A percentile compares a stretch with the other conserved stretches of the same genome.
Conservation (phyloP, 2,113 vertebrate genomes). For the Amphiprion percula region DNA sequence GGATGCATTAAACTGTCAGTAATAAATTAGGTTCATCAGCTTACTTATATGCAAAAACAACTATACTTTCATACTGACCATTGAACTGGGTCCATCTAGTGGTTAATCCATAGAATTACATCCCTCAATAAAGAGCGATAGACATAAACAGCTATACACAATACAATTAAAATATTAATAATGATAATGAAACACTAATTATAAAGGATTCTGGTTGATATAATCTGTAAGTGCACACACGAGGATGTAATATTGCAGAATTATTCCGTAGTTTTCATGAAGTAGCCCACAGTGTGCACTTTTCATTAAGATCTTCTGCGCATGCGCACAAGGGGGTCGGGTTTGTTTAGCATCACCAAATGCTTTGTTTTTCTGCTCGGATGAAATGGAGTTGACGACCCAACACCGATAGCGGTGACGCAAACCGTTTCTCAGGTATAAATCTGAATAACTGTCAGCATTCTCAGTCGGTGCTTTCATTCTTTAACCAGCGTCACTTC, state of each 20-base stretch:
- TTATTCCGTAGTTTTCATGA: neutral
- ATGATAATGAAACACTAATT: neutral
- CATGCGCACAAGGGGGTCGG: slow-evolving; percentile 37
- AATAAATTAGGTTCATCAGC: neutral
- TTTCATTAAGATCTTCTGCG: slow-evolving; percentile 20
- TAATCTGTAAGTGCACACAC: neutral
- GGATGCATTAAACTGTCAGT: neutral
- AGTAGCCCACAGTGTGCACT: neutral
- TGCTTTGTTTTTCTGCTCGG: slow-evolving; percentile 35
- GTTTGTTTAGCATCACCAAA: slow-evolving; percentile 12
- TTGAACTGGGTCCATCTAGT: slow-evolving; percentile 54
- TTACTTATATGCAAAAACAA: neutral
- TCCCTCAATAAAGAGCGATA: neutral
- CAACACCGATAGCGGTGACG: neutral
- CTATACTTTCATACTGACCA: neutral
- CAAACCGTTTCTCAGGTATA: slow-evolving; percentile 42
- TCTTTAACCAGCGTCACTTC: neutral
- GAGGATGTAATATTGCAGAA: neutral
- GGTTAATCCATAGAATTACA: slow-evolving; percentile 36
- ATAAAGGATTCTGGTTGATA: neutral
- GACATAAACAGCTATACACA: accelerated
- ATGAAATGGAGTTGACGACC: slow-evolving; percentile 23
- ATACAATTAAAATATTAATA: neutral
- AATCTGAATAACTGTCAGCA: neutral
- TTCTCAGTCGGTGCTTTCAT: neutral